Conservation (phyloP, 53 echinoderm and acorn worm genomes). For the Echinometra lucunter region DNA sequence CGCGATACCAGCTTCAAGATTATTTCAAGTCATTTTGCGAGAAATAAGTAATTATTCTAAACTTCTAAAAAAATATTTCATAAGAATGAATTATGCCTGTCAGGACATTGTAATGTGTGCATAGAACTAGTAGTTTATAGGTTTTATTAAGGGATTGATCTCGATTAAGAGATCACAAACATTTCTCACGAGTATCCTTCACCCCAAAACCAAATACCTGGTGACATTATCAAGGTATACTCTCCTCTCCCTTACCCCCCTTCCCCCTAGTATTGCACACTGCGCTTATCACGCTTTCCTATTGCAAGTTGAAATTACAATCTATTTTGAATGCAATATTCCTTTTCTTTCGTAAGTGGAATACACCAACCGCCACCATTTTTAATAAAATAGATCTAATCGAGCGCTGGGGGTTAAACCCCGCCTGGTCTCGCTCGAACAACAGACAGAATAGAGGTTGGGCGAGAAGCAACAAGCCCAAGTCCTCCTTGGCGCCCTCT, state of each 20-base stretch:
- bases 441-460: constrained; percentile 70
- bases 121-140: background rate
- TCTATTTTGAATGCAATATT: background rate
- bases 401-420: constrained; percentile 94
- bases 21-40: background rate
- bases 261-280: constrained; percentile 18
- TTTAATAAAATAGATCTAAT: constrained; percentile 88
- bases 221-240: background rate
- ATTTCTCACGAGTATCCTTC: background rate
- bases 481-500: constrained; percentile 22
- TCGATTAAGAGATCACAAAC: background rate
- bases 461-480: constrained; percentile 77
- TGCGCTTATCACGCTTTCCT: background rate
- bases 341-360: constrained; percentile 58
- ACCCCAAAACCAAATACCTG: background rate
- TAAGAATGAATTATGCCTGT: too few species aligned
- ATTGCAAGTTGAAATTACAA: background rate
- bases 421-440: constrained; percentile 79
- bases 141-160: background rate
- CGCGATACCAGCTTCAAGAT: background rate
- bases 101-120: constrained; percentile 19
- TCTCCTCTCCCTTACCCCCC: background rate
- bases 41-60: background rate
- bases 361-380: constrained; percentile 61
- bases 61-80: background rate